Evolutionary conservation across 1,140 invertebrate species (phyloP).

Genomic region (Nilaparvata lugens): DNA sequence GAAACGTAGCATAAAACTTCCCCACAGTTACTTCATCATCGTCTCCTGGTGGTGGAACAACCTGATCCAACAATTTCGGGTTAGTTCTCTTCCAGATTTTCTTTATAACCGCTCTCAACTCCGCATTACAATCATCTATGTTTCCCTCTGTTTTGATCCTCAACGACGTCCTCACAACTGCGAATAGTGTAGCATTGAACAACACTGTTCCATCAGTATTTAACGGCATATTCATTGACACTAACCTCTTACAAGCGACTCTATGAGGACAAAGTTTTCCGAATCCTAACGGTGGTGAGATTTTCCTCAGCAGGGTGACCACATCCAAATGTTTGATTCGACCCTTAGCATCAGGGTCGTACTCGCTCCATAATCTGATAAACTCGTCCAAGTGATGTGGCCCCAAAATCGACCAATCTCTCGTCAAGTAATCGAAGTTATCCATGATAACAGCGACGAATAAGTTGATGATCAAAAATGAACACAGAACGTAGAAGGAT

Average conservation of each 20-base stretch:
- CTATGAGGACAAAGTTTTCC: slow-evolving; percentile 98
- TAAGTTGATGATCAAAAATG: slow-evolving; percentile 98
- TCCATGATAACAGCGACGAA: slow-evolving; percentile 99
- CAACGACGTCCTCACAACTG: slow-evolving; percentile 93
- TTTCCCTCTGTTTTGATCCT: slow-evolving; percentile 97
- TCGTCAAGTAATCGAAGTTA: slow-evolving; percentile 98
- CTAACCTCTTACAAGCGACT: slow-evolving; percentile 95
- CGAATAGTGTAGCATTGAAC: slow-evolving; percentile 98
- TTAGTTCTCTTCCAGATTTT: slow-evolving; percentile 99
- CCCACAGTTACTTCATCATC: slow-evolving; percentile 99
- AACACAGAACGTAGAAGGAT: slow-evolving; percentile 98
- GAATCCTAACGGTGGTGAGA: slow-evolving; percentile 97
- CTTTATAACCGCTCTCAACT: slow-evolving; percentile 90
- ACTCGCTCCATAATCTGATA: slow-evolving; percentile 97
- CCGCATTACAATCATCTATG: slow-evolving; percentile 93
- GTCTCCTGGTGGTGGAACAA: slow-evolving; percentile 96
- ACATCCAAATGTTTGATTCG: slow-evolving; percentile 99
- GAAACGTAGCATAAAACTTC: slow-evolving; percentile 99
- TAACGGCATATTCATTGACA: slow-evolving; percentile 99
- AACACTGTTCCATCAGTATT: slow-evolving; percentile 99
- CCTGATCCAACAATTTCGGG: slow-evolving; percentile 91
- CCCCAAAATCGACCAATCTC: slow-evolving; percentile 98
- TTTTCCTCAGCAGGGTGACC: slow-evolving; percentile 93
- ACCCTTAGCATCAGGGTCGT: slow-evolving; percentile 98
- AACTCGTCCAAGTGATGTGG: slow-evolving; percentile 99